These are phyloP conservation scores for Trididemnum nubilum DNA, from an alignment of 23 tunicate genomes.

Conservation along the genomic window DNA sequence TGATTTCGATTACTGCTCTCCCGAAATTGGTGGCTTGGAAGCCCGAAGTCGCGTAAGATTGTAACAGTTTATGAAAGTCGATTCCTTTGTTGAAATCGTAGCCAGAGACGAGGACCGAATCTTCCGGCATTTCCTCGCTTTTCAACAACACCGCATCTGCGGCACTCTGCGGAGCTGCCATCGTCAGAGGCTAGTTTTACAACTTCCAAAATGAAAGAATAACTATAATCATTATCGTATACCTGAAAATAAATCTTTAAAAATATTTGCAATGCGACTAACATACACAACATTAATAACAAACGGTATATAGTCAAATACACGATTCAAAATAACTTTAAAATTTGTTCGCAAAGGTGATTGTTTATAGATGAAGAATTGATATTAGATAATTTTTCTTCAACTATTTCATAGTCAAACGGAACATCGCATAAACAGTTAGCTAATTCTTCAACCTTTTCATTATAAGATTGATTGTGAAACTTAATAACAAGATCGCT, in stretches of 20 bases:
- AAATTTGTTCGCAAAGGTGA: neutral
- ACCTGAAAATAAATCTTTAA: no score
- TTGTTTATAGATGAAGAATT: neutral
- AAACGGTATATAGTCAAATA: neutral
- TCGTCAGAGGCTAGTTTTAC: conserved; percentile 56
- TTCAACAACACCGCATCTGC: conserved; percentile 60
- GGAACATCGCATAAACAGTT: neutral
- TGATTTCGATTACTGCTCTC: conserved; percentile 69
- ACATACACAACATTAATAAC: no score
- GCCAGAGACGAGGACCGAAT: conserved; percentile 57
- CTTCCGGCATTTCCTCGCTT: conserved; percentile 66
- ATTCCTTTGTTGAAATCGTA: conserved; percentile 94
- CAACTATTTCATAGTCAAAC: no score
- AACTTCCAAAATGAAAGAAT: neutral
- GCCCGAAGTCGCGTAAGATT: conserved; percentile 57
- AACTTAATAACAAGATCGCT: neutral
- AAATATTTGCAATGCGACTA: no score
- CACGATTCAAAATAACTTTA: neutral
- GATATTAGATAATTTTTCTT: no score
- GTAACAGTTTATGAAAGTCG: conserved; percentile 67
- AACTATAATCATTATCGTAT: no score
- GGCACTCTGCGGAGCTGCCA: neutral
- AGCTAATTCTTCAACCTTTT: neutral
- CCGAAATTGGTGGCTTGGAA: conserved; percentile 92
- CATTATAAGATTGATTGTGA: neutral